These are phyloP conservation scores for Atherinosoma microstoma DNA, from an alignment of 2,797 vertebrate species.

Conservation along the genomic window DNA sequence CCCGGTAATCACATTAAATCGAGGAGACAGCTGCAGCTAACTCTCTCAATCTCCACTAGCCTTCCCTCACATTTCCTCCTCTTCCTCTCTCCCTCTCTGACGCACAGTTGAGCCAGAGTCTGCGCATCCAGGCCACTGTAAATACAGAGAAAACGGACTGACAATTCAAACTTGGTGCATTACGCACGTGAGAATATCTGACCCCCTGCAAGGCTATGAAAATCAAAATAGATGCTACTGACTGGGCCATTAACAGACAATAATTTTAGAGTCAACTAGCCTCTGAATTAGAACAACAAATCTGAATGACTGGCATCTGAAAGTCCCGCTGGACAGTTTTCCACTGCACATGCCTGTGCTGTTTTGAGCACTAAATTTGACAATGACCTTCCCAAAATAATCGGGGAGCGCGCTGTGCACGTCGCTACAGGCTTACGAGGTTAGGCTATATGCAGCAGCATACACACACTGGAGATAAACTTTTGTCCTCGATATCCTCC, in stretches of 20 bases:
- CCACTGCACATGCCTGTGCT: constrained; percentile 59
- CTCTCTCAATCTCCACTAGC: constrained; percentile 2
- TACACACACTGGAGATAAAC: constrained; percentile 31
- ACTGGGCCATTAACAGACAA: background rate
- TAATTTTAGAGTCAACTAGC: constrained; percentile 2
- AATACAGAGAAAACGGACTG: constrained; percentile 51
- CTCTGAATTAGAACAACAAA: constrained; percentile 10
- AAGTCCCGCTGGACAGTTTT: constrained; percentile 28
- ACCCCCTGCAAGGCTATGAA: background rate
- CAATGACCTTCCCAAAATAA: constrained; percentile 84
- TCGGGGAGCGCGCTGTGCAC: constrained; percentile 48
- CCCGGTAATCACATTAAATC: constrained; percentile 64
- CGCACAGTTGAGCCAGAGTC: constrained; percentile 39
- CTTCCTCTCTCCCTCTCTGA: constrained; percentile 31
- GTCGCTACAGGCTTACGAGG: constrained; percentile 18
- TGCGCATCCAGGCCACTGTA: constrained; percentile 53
- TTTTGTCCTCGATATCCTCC: background rate
- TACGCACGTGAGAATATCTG: constrained; percentile 4
- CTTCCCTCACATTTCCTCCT: background rate
- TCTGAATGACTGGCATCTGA: constrained; percentile 26
- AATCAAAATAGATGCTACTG: background rate
- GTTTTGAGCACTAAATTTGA: constrained; percentile 71
- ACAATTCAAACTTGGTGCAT: constrained; percentile 54
- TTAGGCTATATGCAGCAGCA: background rate
- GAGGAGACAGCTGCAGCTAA: constrained; percentile 61